These are phyloP conservation scores for Maniola hyperantus DNA, from an alignment of 2,888 invertebrate genomes.

Conservation along the genomic window DNA sequence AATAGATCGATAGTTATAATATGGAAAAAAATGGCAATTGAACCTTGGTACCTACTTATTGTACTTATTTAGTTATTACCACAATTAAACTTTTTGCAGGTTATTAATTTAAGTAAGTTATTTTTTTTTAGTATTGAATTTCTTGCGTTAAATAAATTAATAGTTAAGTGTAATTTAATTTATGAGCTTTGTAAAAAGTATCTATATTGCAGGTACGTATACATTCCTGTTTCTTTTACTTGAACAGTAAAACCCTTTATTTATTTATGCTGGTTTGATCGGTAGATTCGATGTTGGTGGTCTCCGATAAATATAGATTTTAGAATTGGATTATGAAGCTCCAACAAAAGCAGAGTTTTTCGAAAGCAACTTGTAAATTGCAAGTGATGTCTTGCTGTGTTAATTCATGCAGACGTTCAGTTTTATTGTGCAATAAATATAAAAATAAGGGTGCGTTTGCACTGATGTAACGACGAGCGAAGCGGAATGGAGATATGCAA, in stretches of 20 bases:
- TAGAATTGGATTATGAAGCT: not conserved
- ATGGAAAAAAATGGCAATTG: too few species aligned
- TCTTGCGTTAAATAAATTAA: too few species aligned
- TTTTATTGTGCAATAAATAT: constrained; percentile 6
- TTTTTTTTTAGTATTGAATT: too few species aligned
- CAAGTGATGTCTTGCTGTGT: constrained; percentile 27
- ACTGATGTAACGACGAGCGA: not conserved
- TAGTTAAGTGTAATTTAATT: too few species aligned
- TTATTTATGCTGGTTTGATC: not conserved
- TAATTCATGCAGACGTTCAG: not conserved
- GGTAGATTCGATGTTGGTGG: constrained; percentile 10
- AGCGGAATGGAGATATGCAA: not conserved
- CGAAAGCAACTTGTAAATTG: constrained; percentile 19
- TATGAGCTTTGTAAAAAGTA: not conserved
- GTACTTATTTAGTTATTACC: too few species aligned
- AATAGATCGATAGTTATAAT: too few species aligned
- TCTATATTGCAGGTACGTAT: not conserved
- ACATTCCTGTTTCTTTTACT: not conserved
- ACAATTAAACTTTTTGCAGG: too few species aligned
- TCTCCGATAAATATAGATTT: constrained; percentile 2
- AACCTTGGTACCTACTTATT: too few species aligned
- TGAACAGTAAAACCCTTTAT: not conserved
- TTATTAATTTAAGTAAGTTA: too few species aligned
- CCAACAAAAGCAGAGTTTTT: constrained; percentile 37
- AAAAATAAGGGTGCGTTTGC: not conserved